Evolutionary conservation across 2,797 vertebrate genomes (phyloP), one percentile per base, ranked within the genome.

Genomic region (Enteromius anoplus): DNA sequence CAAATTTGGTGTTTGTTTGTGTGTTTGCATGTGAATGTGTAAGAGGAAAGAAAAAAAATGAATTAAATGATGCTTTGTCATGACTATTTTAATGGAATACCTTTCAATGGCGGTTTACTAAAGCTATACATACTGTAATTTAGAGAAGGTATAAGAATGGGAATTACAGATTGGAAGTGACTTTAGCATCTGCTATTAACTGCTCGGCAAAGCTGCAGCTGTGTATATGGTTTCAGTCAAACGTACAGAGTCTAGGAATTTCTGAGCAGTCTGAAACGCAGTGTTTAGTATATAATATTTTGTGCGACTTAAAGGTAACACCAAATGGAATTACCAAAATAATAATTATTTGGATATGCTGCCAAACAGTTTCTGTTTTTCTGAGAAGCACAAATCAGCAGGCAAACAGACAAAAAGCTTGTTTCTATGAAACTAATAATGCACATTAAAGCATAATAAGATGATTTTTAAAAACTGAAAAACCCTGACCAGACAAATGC

Each of bases 371-470:
- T 51, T 55, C 5, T 2, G 3, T 21, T 51, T 72, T 72, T 51
- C 26, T 49, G n/a, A 45, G n/a, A 45, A 70, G 45, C 23, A 47
- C 7, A 45, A 65, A 78, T 32, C 4, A 47, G 64, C 45, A 40
- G 47, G 29, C 29, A 53, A 51, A 53, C 51, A 53, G 19, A 53
- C 12, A 26, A 40, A 66, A 40, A 10, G 0, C 49, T 65, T 19
- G 34, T 42, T 69, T 42, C n/a, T 69, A 8, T 29, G 1, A 55
- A 26, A 55, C 7, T 23, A 58, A 40, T 80, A 26, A 23, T 17
- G 7, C 45, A 66, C 34, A 53, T 53, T 55, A 80, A 55, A 69
- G 14, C 47, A 79, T 79, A n/a, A 32, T 58, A 58, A 70, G 1
- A 40, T 40, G 6, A 55, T 34, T 15, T 70, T 7, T 70, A 70